phyloP scores from a whole-genome alignment of 2,113 vertebrate species.

The Ochotona curzoniae region DNA sequence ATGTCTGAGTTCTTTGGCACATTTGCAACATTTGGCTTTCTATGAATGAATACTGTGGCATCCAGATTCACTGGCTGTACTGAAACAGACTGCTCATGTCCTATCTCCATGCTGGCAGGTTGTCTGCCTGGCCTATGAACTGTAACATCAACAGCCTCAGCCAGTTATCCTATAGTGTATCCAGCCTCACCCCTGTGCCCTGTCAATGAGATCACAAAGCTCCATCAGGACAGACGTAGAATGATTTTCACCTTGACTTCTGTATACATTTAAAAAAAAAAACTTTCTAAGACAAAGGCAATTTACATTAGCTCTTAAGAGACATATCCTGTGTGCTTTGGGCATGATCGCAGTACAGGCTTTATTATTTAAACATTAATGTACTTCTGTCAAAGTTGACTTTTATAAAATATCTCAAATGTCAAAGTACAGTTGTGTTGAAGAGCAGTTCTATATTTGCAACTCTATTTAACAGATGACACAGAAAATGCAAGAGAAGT shows the following conservation, averaged over 20 bases:
- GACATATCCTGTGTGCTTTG: slow-evolving; percentile 76
- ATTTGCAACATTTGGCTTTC: not conserved
- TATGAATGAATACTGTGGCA: not conserved
- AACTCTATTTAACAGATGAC: not conserved
- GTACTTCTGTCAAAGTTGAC: not conserved
- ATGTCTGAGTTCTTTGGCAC: not conserved
- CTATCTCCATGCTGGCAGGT: not conserved
- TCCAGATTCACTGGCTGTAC: not conserved
- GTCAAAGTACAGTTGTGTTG: not conserved
- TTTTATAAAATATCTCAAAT: slow-evolving; percentile 64
- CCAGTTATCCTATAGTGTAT: slow-evolving; percentile 59
- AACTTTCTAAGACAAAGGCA: slow-evolving; percentile 72
- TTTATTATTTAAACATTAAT: slow-evolving; percentile 70
- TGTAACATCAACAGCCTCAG: slow-evolving; percentile 54
- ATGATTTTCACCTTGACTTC: slow-evolving; percentile 73
- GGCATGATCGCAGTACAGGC: slow-evolving; percentile 33
- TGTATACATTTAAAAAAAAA: slow-evolving; percentile 52
- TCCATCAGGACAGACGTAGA: slow-evolving; percentile 65
- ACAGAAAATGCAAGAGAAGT: not conserved
- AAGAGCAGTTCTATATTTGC: not conserved
- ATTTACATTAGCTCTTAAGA: slow-evolving; percentile 74
- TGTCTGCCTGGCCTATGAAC: slow-evolving; percentile 12
- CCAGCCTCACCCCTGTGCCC: slow-evolving; percentile 67
- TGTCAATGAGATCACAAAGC: slow-evolving; percentile 62
- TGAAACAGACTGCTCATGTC: not conserved